Conservation (phyloP, 1,140 invertebrate genomes). For the Brachionus calyciflorus region DNA sequence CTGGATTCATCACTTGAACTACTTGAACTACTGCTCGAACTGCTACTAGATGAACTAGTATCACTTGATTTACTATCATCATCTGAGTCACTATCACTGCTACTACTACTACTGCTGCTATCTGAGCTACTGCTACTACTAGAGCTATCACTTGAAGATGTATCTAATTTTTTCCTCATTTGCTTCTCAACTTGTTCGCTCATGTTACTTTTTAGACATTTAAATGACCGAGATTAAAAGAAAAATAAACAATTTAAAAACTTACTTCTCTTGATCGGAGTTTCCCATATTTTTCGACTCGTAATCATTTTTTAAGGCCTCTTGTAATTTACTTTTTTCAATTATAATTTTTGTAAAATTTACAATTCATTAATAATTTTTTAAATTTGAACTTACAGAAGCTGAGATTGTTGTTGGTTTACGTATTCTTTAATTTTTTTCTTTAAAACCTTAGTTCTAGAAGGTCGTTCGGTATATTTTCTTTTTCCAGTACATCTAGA, state of each 20-base stretch:
- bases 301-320: slow-evolving; percentile 8
- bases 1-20: slow-evolving; percentile 1
- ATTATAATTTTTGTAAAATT: background rate
- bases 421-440: slow-evolving; percentile 67
- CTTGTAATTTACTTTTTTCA: slow-evolving; percentile 17
- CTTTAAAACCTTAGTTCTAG: slow-evolving; percentile 74
- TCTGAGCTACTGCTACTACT: background rate
- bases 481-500: slow-evolving; percentile 74
- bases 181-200: background rate
- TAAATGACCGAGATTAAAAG: background rate
- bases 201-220: background rate
- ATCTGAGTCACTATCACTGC: background rate
- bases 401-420: slow-evolving; percentile 50
- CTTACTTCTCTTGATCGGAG: background rate
- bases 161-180: no score
- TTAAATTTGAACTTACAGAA: slow-evolving; percentile 7
- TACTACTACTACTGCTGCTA: slow-evolving; percentile 19
- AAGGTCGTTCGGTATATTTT: slow-evolving; percentile 65
- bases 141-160: background rate
- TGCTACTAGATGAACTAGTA: background rate
- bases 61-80: background rate
- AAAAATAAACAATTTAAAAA: background rate
- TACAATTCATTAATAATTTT: background rate
- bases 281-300: background rate
- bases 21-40: background rate